Conservation (phyloP, 2,888 invertebrate species). For the Hipparchia semele region DNA sequence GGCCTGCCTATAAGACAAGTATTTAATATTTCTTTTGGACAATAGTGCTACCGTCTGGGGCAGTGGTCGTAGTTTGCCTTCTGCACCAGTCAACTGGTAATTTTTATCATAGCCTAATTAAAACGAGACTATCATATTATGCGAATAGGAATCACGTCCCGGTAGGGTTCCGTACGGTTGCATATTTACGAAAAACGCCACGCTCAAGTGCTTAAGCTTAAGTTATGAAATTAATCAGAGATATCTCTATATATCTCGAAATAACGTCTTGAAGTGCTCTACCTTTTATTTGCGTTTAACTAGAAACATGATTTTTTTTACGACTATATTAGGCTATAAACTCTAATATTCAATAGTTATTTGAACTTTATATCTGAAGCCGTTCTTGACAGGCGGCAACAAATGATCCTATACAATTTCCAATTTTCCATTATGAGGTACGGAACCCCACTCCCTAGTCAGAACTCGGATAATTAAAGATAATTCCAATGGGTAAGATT, state of each 20-base stretch:
- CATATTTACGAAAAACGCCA: background rate
- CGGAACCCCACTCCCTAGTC: background rate
- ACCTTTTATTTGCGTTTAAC: background rate
- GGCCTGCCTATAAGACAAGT: constrained; percentile 68
- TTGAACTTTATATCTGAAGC: background rate
- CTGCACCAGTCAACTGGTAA: background rate
- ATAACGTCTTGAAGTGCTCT: background rate
- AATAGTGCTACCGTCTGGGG: constrained; percentile 18
- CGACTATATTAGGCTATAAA: no score
- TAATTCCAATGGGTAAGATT: no score
- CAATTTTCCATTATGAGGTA: background rate
- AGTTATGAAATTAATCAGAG: background rate
- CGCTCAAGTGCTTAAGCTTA: background rate
- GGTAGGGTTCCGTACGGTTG: background rate
- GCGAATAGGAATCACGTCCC: background rate
- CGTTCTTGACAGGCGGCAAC: background rate
- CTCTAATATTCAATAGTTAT: no score
- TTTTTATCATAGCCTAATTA: background rate
- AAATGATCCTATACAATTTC: background rate
- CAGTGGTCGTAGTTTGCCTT: constrained; percentile 10
- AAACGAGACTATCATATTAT: background rate
- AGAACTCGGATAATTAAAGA: no score
- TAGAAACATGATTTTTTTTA: background rate
- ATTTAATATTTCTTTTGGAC: constrained; percentile 43
- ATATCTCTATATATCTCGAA: no score